Conservation (phyloP, 2,888 invertebrate genomes). For the Theodoxus fluviatilis region DNA sequence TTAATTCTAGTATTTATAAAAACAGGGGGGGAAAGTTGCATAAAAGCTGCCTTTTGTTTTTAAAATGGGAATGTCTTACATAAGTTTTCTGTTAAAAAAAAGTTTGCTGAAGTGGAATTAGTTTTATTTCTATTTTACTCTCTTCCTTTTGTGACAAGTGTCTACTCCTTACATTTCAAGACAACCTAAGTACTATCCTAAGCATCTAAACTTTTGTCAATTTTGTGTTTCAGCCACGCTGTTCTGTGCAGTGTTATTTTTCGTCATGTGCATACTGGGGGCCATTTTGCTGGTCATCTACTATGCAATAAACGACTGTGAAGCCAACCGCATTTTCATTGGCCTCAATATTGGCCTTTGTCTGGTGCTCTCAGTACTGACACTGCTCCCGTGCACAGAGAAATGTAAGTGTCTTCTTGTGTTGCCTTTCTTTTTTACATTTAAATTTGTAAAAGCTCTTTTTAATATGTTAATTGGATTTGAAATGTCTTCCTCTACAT, state of each 20-base stretch:
- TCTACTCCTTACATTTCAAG: background rate
- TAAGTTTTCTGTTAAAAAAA: no score
- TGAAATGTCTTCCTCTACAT: no score
- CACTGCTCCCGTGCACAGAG: constrained; percentile 62
- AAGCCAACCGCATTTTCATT: constrained; percentile 65
- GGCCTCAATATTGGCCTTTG: constrained; percentile 65
- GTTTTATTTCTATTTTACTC: background rate
- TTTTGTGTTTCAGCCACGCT: constrained; percentile 48
- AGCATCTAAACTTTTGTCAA: no score
- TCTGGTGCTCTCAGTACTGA: constrained; percentile 61
- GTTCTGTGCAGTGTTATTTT: constrained; percentile 60
- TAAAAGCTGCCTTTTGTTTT: no score
- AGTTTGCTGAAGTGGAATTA: no score
- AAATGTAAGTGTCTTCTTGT: constrained; percentile 54
- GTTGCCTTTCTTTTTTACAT: constrained; percentile 1
- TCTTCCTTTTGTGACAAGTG: background rate
- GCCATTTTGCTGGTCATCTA: constrained; percentile 61
- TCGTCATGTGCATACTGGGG: constrained; percentile 54
- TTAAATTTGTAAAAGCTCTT: background rate
- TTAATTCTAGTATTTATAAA: no score
- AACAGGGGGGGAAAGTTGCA: no score
- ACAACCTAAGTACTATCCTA: no score
- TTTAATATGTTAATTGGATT: background rate
- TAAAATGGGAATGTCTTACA: no score
- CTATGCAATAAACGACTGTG: constrained; percentile 59